Evolutionary conservation across 2,113 vertebrate species (phyloP).

Genomic region (Alethe castanea): DNA sequence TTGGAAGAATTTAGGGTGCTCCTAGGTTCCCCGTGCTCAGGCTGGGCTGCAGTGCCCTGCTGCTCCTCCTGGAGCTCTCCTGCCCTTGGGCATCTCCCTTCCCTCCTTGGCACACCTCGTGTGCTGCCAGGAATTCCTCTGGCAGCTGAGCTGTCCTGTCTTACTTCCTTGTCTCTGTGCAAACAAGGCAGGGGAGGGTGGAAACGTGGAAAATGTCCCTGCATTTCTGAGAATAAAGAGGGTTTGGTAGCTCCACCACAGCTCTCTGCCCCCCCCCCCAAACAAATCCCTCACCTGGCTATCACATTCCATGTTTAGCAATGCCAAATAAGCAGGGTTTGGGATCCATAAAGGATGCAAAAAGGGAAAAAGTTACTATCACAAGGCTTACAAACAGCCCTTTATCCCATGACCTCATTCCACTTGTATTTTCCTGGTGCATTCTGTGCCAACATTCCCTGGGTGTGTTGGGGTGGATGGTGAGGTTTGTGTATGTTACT

Average conservation of each 20-base stretch:
- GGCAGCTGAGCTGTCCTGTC: background rate
- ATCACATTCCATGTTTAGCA: background rate
- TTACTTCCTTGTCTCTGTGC: background rate
- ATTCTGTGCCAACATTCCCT: background rate
- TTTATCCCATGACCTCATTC: background rate
- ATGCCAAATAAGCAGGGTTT: background rate
- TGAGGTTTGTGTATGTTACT: background rate
- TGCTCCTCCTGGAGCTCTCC: background rate
- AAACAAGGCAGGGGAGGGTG: background rate
- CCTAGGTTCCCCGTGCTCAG: background rate
- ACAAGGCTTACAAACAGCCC: background rate
- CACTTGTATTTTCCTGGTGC: background rate
- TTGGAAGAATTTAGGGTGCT: background rate
- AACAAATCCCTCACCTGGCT: background rate
- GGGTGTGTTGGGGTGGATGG: background rate
- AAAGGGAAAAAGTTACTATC: background rate
- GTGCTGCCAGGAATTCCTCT: background rate
- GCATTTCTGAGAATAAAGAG: background rate
- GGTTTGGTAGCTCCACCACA: background rate
- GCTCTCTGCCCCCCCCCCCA: background rate
- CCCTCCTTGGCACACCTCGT: background rate
- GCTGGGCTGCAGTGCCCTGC: background rate
- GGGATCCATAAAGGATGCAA: background rate
- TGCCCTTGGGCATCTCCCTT: background rate
- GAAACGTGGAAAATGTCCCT: background rate